A percentile compares a stretch with the other conserved stretches of the same genome.
Evolutionary conservation across 2,797 vertebrate genomes (phyloP).

Genomic region (Poeciliopsis infans): DNA sequence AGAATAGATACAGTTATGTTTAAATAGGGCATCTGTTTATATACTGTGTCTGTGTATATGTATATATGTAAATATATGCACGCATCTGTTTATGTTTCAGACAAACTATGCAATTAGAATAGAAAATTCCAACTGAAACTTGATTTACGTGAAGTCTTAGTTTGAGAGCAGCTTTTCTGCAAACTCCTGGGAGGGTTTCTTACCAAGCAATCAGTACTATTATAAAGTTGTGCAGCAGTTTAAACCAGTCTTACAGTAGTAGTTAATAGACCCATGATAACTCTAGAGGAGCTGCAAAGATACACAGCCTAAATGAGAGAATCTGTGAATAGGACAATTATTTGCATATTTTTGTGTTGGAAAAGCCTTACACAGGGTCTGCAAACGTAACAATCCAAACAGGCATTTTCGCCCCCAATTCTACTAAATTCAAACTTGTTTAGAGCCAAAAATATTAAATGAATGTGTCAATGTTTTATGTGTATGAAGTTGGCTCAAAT

Average conservation of each 20-base stretch:
- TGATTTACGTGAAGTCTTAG: neutral
- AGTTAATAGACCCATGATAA: neutral
- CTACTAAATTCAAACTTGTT: neutral
- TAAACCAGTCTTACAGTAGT: neutral
- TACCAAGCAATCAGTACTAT: neutral
- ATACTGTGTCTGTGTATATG: neutral
- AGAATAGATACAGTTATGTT: constrained; percentile 15
- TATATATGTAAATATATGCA: neutral
- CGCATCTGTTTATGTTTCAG: neutral
- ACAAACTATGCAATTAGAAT: neutral
- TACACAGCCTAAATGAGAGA: neutral
- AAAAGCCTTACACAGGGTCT: neutral
- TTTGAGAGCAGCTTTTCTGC: neutral
- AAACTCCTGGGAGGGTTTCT: neutral
- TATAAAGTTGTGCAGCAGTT: neutral
- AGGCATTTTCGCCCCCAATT: neutral
- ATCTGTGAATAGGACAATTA: neutral
- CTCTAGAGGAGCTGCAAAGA: neutral
- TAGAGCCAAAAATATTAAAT: neutral
- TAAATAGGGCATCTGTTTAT: neutral
- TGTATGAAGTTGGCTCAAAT: no score
- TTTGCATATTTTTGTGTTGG: neutral
- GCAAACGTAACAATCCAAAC: neutral
- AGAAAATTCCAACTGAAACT: neutral
- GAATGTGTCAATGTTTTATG: no score